A percentile compares a stretch with the other conserved stretches of the same genome.
These are phyloP conservation scores for Meriones psammophilus DNA, from an alignment of 2,797 vertebrate species.

Conservation along the genomic window DNA sequence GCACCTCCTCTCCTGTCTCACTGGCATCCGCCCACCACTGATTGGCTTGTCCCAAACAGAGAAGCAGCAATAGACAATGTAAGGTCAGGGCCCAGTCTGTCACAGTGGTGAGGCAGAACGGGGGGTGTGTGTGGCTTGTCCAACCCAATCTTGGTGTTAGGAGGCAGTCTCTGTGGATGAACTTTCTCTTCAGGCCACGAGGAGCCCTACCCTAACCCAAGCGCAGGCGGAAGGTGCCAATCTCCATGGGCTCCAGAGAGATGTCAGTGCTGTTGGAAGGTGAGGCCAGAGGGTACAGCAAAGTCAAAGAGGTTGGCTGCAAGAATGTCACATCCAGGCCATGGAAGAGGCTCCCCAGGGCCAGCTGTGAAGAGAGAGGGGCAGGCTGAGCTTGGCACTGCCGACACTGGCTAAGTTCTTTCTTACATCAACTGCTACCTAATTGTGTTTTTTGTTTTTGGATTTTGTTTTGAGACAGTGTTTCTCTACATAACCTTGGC, in stretches of 20 bases:
- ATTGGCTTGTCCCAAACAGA: conserved; percentile 4
- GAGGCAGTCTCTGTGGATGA: conserved; percentile 19
- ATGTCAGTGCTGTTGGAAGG: conserved; percentile 91
- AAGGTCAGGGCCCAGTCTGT: conserved; percentile 51
- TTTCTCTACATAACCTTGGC: neutral
- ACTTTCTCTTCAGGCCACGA: conserved; percentile 38
- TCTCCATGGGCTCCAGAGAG: conserved; percentile 96
- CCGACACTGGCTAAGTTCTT: too few relatives aligned
- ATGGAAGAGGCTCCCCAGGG: conserved; percentile 93
- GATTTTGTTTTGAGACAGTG: neutral
- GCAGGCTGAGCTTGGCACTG: neutral
- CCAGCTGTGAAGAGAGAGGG: conserved; percentile 87
- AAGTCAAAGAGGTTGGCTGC: conserved; percentile 95
- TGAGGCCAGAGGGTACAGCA: conserved; percentile 93
- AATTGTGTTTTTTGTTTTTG: neutral
- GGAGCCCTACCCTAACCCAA: conserved; percentile 92
- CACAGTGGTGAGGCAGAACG: conserved; percentile 44
- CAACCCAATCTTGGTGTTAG: neutral
- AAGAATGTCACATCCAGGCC: conserved; percentile 93
- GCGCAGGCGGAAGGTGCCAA: conserved; percentile 95
- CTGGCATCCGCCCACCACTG: neutral
- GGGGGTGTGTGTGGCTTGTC: neutral
- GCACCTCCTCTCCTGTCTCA: neutral
- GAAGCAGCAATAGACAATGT: conserved; percentile 60
- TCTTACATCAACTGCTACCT: too few relatives aligned